Base-by-base conservation (phyloP, 92 coral and sea anemone species). In the Paragorgia papillata region DNA sequence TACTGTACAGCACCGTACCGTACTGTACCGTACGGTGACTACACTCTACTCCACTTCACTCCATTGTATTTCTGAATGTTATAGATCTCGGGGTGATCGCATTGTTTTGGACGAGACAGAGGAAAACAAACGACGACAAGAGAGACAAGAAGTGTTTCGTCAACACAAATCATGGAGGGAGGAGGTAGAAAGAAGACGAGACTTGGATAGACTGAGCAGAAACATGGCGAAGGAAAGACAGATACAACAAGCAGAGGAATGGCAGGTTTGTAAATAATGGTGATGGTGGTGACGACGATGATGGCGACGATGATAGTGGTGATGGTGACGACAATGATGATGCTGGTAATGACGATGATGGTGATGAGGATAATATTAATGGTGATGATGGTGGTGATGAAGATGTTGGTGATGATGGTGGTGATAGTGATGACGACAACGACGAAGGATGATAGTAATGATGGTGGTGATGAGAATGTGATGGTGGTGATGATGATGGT, bases 221-320 rank as follows among this genome's bases (percentile, higher is more conserved):
- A 95, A 95, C 73, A 74, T 85, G 1, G 86, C 97, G 27, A 95
- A 95, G 74, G 99, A 95, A 63, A 91, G 82, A 58, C 99, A 95
- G 63, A 81, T 95, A 59, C 95, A 84, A 58, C 83, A 74, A 18
- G 97, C 97, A 17, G 99, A 95, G 53, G 97, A 95, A 65, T 66
- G 92, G 74, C 99, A 95, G 96, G 97, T 90, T 56, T 44, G 7
- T 53, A 1, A 20, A 26, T 58, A 14, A 7, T 27, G 37, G 1
- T 33, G 19, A 20, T 58, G 31, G 25, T 58, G 62, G 12, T 56
- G 30, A 56, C 7, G 53, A 46, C 2, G 53, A 46, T 46, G 53
- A 46, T 46, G 53, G 15, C 21, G 56, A 40, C 27, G 2, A 43
- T 69, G n/a, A 46, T 46, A 15, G n/a, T 46, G n/a, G 15, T 46